A percentile compares a stretch with the other conserved stretches of the same genome.
Evolutionary conservation across 2,797 vertebrate species (phyloP).

Genomic region (Chromis chromis): DNA sequence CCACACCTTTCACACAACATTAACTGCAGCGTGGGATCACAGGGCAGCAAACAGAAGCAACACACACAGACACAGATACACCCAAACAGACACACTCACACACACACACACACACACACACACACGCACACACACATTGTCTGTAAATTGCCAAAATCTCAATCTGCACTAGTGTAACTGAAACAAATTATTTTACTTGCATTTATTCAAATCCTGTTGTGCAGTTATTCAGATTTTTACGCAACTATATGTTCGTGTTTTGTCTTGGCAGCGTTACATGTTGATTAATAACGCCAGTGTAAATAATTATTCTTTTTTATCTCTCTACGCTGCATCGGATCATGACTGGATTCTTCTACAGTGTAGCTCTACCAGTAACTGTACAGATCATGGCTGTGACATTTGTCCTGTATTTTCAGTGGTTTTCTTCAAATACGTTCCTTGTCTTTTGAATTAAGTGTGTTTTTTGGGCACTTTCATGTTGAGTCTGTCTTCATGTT

Average conservation of each 20-base stretch:
- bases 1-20: slow-evolving; percentile 72
- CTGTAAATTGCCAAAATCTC: slow-evolving; percentile 2
- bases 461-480: not conserved
- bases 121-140: not conserved
- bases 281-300: not conserved
- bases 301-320: not conserved
- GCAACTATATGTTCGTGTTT: not conserved
- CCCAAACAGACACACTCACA: slow-evolving; percentile 1
- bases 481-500: not conserved
- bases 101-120: slow-evolving; percentile 12
- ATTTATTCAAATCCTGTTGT: not conserved
- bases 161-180: not conserved
- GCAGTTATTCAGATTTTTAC: not conserved
- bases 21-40: slow-evolving; percentile 54
- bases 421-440: not conserved
- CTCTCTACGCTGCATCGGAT: not conserved
- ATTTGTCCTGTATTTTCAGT: not conserved
- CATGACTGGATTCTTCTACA: not conserved
- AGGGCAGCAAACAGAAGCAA: slow-evolving; percentile 12
- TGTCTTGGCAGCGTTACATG: not conserved
- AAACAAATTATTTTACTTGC: slow-evolving; percentile 16
- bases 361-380: not conserved
- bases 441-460: not conserved
- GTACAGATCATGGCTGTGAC: not conserved
- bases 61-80: slow-evolving; percentile 1